These are phyloP conservation scores for Otolemur crassicaudatus DNA, from an alignment of 2,797 vertebrate genomes.

Conservation along the genomic window DNA sequence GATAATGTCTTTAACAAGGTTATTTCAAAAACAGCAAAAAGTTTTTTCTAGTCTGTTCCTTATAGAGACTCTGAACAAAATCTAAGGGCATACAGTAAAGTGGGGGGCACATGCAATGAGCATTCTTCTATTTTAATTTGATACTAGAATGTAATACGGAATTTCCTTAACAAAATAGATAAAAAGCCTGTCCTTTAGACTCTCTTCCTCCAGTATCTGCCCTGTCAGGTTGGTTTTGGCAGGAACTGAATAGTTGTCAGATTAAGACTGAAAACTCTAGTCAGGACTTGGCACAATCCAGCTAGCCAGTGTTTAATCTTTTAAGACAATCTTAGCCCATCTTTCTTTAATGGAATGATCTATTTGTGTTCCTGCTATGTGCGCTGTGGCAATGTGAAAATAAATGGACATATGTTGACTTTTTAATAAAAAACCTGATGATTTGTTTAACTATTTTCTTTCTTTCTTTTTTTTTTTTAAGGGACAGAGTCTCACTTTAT, in stretches of 20 bases:
- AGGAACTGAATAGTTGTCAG: slow-evolving; percentile 3
- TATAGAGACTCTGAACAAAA: slow-evolving; percentile 52
- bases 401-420: slow-evolving; percentile 18
- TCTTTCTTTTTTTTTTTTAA: no score
- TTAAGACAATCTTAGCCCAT: not conserved
- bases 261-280: slow-evolving; percentile 39
- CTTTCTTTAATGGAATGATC: not conserved
- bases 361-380: slow-evolving; percentile 12
- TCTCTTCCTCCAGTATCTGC: not conserved
- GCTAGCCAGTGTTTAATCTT: slow-evolving; percentile 15
- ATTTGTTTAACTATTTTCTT: slow-evolving; percentile 30
- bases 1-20: slow-evolving; percentile 47
- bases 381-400: slow-evolving; percentile 41
- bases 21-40: slow-evolving; percentile 40
- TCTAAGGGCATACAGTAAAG: not conserved
- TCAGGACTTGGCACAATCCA: not conserved
- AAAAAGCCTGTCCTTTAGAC: slow-evolving; percentile 16
- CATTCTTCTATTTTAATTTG: slow-evolving; percentile 43
- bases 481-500: no score
- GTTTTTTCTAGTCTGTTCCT: not conserved
- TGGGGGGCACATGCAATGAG: slow-evolving; percentile 4
- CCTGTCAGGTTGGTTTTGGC: slow-evolving; percentile 41
- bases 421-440: slow-evolving; percentile 30
- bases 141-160: not conserved
- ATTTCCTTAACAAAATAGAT: slow-evolving; percentile 7